Conservation (phyloP, 2,113 vertebrate species). For the Tachuris rubrigastra region DNA sequence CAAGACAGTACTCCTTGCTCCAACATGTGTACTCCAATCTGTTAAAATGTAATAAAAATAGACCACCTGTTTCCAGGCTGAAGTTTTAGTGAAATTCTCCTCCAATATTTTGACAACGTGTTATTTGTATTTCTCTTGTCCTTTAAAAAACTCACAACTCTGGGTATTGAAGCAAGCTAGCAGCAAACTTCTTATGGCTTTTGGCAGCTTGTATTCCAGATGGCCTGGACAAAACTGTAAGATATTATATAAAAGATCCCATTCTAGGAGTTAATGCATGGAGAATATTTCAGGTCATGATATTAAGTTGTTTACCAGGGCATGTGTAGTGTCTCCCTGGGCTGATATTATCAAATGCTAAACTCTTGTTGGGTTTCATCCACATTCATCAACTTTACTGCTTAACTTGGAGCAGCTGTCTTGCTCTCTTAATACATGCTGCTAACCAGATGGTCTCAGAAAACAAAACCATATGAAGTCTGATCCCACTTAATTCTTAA, state of each 20-base stretch:
- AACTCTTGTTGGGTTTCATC: conserved; percentile 15
- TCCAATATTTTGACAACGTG: conserved; percentile 30
- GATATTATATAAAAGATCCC: conserved; percentile 22
- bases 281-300: conserved; percentile 36
- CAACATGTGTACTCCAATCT: not conserved
- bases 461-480: conserved; percentile 19
- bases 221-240: conserved; percentile 8
- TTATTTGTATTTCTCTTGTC: conserved; percentile 5
- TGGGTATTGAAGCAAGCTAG: not conserved
- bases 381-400: not conserved
- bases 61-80: not conserved
- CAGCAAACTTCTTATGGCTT: not conserved
- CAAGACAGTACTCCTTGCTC: not conserved
- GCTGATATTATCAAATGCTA: not conserved
- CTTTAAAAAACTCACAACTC: not conserved
- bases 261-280: not conserved
- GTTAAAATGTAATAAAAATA: not conserved
- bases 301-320: conserved; percentile 12
- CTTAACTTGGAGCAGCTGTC: not conserved
- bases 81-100: not conserved
- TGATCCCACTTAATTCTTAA: conserved; percentile 26
- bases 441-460: conserved; percentile 45
- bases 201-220: conserved; percentile 49
- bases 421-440: not conserved
- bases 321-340: not conserved